These are phyloP conservation scores for Leptodirus hochenwartii DNA, from an alignment of 2,888 invertebrate species.

Conservation along the genomic window DNA sequence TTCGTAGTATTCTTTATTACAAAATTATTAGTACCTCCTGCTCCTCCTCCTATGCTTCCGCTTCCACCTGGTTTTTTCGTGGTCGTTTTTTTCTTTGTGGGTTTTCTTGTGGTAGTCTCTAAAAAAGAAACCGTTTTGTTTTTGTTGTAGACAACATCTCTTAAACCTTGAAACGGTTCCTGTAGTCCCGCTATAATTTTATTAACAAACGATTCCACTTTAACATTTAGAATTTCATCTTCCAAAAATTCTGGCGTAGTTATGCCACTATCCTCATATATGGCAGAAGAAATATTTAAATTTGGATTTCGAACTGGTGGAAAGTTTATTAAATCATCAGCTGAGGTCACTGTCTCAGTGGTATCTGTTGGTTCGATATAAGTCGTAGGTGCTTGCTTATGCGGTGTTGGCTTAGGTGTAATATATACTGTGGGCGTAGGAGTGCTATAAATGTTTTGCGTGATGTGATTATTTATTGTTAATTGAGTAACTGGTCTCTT, in stretches of 20 bases:
- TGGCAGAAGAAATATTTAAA: slow-evolving; percentile 47
- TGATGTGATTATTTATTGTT: slow-evolving; percentile 42
- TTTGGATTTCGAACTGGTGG: slow-evolving; percentile 75
- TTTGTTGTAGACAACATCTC: slow-evolving; percentile 49
- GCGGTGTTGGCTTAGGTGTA: slow-evolving; percentile 42
- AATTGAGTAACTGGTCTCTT: slow-evolving; percentile 21
- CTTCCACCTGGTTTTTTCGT: slow-evolving; percentile 20
- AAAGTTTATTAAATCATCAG: slow-evolving; percentile 57
- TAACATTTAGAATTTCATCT: slow-evolving; percentile 56
- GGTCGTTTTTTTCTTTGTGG: slow-evolving; percentile 20
- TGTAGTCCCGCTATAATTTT: slow-evolving; percentile 71
- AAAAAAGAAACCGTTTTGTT: slow-evolving; percentile 15
- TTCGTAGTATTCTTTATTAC: slow-evolving; percentile 21
- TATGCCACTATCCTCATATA: slow-evolving; percentile 40
- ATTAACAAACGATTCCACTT: slow-evolving; percentile 65
- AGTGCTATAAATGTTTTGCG: slow-evolving; percentile 32
- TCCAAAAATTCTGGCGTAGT: slow-evolving; percentile 62
- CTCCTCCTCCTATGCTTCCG: slow-evolving; percentile 20
- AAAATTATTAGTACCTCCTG: slow-evolving; percentile 21
- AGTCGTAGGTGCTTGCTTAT: slow-evolving; percentile 15
- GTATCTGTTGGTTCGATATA: slow-evolving; percentile 17
- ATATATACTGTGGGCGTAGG: slow-evolving; percentile 46
- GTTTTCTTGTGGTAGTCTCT: slow-evolving; percentile 21
- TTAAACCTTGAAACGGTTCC: slow-evolving; percentile 63
- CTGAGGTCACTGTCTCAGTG: slow-evolving; percentile 38